Conservation (phyloP, 2,888 invertebrate species). For the Cybosia mesomella region DNA sequence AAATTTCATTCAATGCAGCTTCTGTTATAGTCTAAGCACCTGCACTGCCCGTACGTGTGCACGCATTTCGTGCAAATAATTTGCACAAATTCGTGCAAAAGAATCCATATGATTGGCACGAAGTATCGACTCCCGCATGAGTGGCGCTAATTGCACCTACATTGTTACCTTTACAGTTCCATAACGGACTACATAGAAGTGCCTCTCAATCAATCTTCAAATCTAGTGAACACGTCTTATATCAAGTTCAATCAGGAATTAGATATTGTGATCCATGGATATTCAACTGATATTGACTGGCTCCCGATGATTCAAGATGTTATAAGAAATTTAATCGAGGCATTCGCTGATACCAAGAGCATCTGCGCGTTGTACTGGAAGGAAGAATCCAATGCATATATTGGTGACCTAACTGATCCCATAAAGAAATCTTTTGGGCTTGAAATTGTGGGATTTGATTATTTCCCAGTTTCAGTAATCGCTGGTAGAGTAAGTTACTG, state of each 20-base stretch:
- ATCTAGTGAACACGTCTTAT: not conserved
- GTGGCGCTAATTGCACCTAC: no score
- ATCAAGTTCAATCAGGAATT: conserved; percentile 5
- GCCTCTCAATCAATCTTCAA: not conserved
- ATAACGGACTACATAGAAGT: conserved; percentile 1
- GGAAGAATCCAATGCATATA: not conserved
- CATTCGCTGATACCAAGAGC: not conserved
- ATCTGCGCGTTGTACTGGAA: conserved; percentile 3
- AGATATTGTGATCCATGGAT: conserved; percentile 4
- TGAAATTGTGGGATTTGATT: not conserved
- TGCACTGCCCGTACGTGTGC: no score
- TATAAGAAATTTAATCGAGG: not conserved
- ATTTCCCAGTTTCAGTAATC: not conserved
- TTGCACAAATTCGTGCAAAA: no score
- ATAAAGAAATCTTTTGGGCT: not conserved
- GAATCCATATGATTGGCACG: no score
- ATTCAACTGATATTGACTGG: not conserved
- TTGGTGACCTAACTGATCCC: not conserved
- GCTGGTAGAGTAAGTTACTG: not conserved
- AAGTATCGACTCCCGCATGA: no score
- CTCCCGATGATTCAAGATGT: not conserved
- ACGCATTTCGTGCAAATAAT: no score
- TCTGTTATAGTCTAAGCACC: no score
- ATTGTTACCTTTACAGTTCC: not conserved
- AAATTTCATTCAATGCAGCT: no score